Evolutionary conservation across 1,140 invertebrate species (phyloP).

Genomic region (Coenobita brevimanus): DNA sequence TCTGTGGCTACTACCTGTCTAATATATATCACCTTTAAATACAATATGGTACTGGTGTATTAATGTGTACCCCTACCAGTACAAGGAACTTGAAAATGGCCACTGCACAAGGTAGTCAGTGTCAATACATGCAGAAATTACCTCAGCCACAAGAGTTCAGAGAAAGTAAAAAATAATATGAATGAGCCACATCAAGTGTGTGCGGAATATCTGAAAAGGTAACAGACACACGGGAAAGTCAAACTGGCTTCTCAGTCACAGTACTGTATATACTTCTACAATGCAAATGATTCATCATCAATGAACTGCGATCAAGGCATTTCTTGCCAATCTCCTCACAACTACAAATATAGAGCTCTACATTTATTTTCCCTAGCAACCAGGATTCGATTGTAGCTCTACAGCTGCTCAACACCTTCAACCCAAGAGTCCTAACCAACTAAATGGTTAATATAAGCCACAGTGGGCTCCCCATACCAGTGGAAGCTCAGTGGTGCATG

Average conservation of each 20-base stretch:
- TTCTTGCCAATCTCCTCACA: conserved; percentile 46
- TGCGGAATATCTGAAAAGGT: conserved; percentile 39
- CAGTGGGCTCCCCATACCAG: neutral
- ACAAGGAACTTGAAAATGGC: conserved; percentile 27
- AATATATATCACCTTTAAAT: conserved; percentile 56
- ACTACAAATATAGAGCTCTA: conserved; percentile 54
- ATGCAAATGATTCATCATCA: conserved; percentile 25
- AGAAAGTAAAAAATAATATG: conserved; percentile 36
- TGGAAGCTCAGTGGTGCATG: neutral
- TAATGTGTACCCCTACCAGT: conserved; percentile 32
- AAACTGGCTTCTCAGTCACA: conserved; percentile 12
- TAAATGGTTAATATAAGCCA: too few relatives aligned
- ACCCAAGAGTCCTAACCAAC: too few relatives aligned
- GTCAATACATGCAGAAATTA: conserved; percentile 26
- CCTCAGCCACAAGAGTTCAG: conserved; percentile 54
- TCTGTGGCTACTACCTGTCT: conserved; percentile 52
- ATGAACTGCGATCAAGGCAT: conserved; percentile 44
- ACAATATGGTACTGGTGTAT: conserved; percentile 20
- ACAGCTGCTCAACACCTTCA: too few relatives aligned
- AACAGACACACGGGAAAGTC: conserved; percentile 13
- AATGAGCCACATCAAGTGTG: conserved; percentile 34
- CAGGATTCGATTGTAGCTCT: neutral
- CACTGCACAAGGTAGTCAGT: conserved; percentile 16
- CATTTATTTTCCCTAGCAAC: conserved; percentile 35
- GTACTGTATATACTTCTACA: conserved; percentile 6